Base-by-base conservation (phyloP, 2,797 vertebrate species). In the Sebastes iracundus region DNA sequence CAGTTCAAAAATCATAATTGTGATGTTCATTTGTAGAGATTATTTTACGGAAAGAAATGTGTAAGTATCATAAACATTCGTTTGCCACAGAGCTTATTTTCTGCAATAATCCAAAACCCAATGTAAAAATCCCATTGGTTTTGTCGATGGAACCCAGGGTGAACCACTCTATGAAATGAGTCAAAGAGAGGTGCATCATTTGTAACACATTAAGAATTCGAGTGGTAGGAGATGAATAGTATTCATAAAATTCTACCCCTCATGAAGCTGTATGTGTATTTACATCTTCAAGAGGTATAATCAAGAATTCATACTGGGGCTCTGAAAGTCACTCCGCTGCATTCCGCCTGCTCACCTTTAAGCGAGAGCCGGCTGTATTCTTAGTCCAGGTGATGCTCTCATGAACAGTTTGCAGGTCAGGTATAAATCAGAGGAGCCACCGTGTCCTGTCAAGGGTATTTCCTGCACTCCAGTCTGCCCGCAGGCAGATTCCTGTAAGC, bases 381-480 rank as follows among this genome's bases (percentile, higher is more conserved):
- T 70, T 7, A 18, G 62, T 58, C 64, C 70, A 73, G 56, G 16
- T 74, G 64, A 79, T 73, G 56, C 71, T 73, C 64, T 88, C 28
- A 7, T 67, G 20, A 78, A 79, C 25, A 35, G 59, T 73, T 81
- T 28, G 38, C 62, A 49, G 85, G 71, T 86, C 83, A 82, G 71
- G 33, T 84, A 72, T 69, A 71, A 70, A 75, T 84, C 71, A 71
- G 61, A 76, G 80, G 56, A 82, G 85, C 70, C 65, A 64, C 52
- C 67, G 67, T 67, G 81, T 88, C 73, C 81, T 81, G 68, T 82
- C 52, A 9, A 60, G 53, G 72, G 56, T 83, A 42, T 81, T 85
- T 78, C 69, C 82, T 86, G 62, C 81, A 77, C 80, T 89, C 46
- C 25, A 46, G 72, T 81, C 68, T 85, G 72, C 82, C 91, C 81